Conservation (phyloP, 2,888 invertebrate genomes). For the Rhagonycha fulva region DNA sequence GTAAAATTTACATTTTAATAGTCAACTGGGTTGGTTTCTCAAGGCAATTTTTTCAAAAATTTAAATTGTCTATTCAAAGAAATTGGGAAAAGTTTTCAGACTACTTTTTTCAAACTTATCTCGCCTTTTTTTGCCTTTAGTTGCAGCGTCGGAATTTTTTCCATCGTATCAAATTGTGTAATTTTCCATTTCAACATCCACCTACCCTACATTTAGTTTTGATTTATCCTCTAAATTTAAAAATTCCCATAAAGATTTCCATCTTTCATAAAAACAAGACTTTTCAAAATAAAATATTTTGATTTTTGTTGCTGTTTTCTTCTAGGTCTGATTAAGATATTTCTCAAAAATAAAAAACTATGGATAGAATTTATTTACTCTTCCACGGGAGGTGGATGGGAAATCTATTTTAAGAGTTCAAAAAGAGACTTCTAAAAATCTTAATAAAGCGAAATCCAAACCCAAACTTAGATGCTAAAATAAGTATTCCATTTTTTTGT, state of each 20-base stretch:
- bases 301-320: background rate
- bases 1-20: too few species aligned
- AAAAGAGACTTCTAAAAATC: background rate
- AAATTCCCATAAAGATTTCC: background rate
- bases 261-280: background rate
- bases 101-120: too few species aligned
- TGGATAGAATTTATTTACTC: too few species aligned
- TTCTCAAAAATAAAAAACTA: background rate
- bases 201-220: background rate
- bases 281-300: background rate
- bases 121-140: too few species aligned
- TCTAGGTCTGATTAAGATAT: background rate
- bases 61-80: too few species aligned
- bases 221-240: background rate
- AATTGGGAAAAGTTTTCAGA: too few species aligned
- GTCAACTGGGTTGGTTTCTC: too few species aligned
- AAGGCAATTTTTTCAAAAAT: too few species aligned
- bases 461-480: background rate
- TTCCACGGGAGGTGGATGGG: background rate
- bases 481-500: too few species aligned
- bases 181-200: background rate
- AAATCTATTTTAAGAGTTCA: background rate
- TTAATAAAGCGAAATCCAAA: background rate
- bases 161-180: background rate
- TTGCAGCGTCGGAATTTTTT: too few species aligned